phyloP scores from a whole-genome alignment of 2,113 vertebrate genomes.

The Pitta sordida region DNA sequence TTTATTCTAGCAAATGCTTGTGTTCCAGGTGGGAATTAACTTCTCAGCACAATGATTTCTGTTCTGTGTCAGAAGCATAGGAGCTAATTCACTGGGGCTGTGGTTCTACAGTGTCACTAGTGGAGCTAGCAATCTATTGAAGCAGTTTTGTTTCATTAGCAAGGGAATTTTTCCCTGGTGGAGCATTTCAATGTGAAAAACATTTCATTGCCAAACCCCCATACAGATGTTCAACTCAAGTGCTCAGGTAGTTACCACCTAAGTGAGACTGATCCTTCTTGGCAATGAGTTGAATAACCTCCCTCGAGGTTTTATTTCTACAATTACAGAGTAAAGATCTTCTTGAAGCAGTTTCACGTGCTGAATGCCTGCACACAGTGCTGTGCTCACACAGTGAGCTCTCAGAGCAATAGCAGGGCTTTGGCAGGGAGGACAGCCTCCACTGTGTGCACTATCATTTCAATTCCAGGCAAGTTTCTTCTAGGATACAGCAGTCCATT shows the following conservation, averaged over 20 bases:
- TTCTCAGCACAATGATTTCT: neutral
- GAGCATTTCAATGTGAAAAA: slow-evolving; percentile 2
- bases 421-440: neutral
- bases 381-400: neutral
- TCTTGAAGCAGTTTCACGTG: neutral
- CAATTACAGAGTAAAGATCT: neutral
- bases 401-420: neutral
- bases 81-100: neutral
- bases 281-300: neutral
- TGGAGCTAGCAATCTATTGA: slow-evolving; percentile 16
- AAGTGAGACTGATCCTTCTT: neutral
- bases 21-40: slow-evolving; percentile 10
- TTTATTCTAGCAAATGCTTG: neutral
- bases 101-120: neutral
- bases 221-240: neutral
- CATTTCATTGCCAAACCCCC: slow-evolving; percentile 14
- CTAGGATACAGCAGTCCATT: neutral
- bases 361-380: neutral
- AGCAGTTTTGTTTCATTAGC: slow-evolving; percentile 40
- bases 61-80: neutral
- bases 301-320: neutral
- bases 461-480: neutral
- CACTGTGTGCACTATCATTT: neutral
- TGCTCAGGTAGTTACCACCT: slow-evolving; percentile 19
- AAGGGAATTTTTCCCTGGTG: slow-evolving; percentile 43